Conservation (phyloP, 2,888 invertebrate genomes). For the Cryptocheilus praepositus region DNA sequence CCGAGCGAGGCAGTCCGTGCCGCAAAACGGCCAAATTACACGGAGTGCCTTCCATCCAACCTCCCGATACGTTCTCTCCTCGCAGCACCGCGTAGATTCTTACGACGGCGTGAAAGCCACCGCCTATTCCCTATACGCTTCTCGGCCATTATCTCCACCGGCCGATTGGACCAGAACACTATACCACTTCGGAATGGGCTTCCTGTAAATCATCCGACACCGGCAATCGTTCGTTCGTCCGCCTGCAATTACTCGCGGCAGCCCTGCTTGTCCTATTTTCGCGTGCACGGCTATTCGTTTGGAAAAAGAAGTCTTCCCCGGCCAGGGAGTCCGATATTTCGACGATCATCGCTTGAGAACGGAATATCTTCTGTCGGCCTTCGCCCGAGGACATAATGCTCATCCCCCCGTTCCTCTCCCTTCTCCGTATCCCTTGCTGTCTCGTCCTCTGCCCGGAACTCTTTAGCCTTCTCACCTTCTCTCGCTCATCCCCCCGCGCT, state of each 20-base stretch:
- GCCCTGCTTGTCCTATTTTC: too few relatives aligned
- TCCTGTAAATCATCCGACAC: background rate
- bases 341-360: background rate
- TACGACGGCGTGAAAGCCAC: too few relatives aligned
- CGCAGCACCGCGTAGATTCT: too few relatives aligned
- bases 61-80: too few relatives aligned
- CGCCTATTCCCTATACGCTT: too few relatives aligned
- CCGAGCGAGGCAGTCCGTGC: too few relatives aligned
- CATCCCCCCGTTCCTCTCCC: background rate
- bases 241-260: background rate
- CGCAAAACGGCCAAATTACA: too few relatives aligned
- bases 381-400: background rate
- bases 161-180: background rate
- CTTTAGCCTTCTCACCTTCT: too few relatives aligned
- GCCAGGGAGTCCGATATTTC: background rate
- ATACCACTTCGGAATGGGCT: background rate
- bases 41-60: too few relatives aligned
- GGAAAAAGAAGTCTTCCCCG: constrained; percentile 1
- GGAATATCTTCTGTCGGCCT: background rate
- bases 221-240: constrained; percentile 2
- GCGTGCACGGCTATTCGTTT: background rate
- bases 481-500: too few relatives aligned
- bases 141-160: background rate
- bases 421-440: too few relatives aligned
- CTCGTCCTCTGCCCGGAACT: too few relatives aligned